Conservation (phyloP, 64 coral and sea anemone species). For the Anthopleura sola region DNA sequence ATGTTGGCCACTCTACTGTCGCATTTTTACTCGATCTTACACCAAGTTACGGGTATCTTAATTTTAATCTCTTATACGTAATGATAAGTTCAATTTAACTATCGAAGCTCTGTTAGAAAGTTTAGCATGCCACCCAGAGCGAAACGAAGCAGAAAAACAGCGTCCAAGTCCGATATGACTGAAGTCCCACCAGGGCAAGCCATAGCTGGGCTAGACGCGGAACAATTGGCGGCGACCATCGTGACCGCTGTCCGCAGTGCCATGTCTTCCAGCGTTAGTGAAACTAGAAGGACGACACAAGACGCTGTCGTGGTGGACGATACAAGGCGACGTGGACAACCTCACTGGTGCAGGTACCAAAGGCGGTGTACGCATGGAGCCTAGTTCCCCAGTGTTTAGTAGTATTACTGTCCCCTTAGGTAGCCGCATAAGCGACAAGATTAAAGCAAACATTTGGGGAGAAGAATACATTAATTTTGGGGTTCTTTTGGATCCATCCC, state of each 20-base stretch:
- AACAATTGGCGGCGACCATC: background rate
- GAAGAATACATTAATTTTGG: too few species aligned
- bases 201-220: too few species aligned
- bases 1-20: too few species aligned
- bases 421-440: background rate
- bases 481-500: slow-evolving; percentile 2
- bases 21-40: too few species aligned
- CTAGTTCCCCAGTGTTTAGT: background rate
- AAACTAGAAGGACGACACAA: background rate
- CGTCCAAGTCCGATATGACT: background rate
- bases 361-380: background rate
- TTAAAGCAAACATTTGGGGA: slow-evolving; percentile 29
- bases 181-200: background rate
- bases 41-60: too few species aligned
- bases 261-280: background rate
- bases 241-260: background rate
- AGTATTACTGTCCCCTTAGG: background rate
- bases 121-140: background rate
- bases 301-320: background rate
- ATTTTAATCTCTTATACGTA: too few species aligned
- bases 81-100: too few species aligned
- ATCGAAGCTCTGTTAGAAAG: too few species aligned
- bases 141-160: too few species aligned
- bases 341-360: background rate
- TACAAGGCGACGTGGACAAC: background rate